A percentile compares a stretch with the other conserved stretches of the same genome.
phyloP scores from a whole-genome alignment of 2,113 vertebrate species.

The Acrocephalus kingi region DNA sequence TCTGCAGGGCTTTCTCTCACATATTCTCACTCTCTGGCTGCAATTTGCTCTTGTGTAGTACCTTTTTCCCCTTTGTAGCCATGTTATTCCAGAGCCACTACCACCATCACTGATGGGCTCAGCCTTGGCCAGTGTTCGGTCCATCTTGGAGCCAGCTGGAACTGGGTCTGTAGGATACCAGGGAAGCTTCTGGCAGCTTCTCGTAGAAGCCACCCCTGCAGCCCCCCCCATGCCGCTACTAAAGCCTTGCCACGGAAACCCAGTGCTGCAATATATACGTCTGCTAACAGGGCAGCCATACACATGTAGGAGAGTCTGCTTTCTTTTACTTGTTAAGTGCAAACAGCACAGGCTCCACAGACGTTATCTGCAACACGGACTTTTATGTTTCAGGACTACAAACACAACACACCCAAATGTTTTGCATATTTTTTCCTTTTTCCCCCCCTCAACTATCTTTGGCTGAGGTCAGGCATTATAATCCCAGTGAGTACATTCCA shows the following conservation, averaged over 20 bases:
- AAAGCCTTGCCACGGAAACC: neutral
- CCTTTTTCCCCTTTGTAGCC: neutral
- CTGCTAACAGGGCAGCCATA: neutral
- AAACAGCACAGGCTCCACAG: neutral
- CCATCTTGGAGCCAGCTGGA: neutral
- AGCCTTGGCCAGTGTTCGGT: rapidly evolving
- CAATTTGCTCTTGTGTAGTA: neutral
- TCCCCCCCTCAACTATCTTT: neutral
- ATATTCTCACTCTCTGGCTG: neutral
- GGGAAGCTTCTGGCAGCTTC: neutral
- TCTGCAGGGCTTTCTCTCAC: neutral
- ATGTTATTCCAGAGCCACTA: neutral
- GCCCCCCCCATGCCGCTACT: rapidly evolving
- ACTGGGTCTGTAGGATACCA: neutral
- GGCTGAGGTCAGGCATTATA: neutral
- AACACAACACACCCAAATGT: neutral
- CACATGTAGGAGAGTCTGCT: neutral
- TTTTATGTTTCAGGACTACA: neutral
- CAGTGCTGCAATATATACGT: neutral
- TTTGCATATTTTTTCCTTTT: neutral
- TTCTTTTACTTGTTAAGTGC: neutral
- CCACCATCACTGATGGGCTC: neutral
- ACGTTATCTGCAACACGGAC: neutral
- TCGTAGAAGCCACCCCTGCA: neutral
- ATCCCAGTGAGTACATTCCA: neutral